Conservation (phyloP, 2,888 invertebrate genomes). For the Plagodis pulveraria region DNA sequence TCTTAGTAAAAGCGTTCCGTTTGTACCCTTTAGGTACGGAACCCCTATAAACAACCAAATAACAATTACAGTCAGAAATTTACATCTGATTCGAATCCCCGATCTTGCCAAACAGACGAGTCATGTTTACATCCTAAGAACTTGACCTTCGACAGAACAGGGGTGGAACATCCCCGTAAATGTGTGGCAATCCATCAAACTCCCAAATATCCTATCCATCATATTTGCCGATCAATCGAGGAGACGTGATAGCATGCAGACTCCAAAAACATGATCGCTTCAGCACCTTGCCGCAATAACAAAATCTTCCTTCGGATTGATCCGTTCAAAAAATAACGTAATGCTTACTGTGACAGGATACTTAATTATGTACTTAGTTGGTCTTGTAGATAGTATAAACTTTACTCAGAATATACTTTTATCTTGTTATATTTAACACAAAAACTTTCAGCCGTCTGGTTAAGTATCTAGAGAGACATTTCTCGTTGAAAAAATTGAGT, state of each 20-base stretch:
- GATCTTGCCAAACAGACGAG: not conserved
- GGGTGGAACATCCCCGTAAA: slow-evolving; percentile 32
- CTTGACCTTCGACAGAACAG: slow-evolving; percentile 37
- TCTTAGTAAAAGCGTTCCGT: no score
- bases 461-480: not conserved
- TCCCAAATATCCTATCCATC: slow-evolving; percentile 43
- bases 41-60: no score
- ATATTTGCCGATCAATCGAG: slow-evolving; percentile 55
- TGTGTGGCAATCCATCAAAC: slow-evolving; percentile 43
- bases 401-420: not conserved
- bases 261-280: slow-evolving; percentile 8
- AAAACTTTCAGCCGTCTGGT: not conserved
- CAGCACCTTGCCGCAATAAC: slow-evolving; percentile 5
- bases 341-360: slow-evolving; percentile 7
- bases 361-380: slow-evolving; percentile 1
- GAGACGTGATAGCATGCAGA: slow-evolving; percentile 41
- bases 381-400: slow-evolving; percentile 3
- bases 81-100: no score
- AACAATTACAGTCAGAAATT: no score
- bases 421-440: no score
- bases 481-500: not conserved
- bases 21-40: no score
- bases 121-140: slow-evolving; percentile 20
- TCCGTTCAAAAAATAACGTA: not conserved
- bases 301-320: not conserved